Evolutionary conservation across 2,888 invertebrate species (phyloP).

Genomic region (Drosophila percnosoma): DNA sequence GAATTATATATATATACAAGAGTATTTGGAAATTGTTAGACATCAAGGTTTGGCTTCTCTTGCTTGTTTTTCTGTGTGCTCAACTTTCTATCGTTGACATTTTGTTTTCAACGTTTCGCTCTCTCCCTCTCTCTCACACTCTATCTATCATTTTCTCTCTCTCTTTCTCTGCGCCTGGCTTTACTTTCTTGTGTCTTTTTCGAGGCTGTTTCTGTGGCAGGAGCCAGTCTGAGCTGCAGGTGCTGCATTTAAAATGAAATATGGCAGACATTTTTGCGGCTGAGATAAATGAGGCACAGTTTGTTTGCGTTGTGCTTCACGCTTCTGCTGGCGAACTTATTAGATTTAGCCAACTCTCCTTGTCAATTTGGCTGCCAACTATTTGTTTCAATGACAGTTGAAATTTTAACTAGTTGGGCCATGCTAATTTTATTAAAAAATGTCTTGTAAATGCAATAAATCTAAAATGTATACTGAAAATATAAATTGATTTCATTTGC

Average conservation of each 20-base stretch:
- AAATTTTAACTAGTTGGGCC: slow-evolving; percentile 8
- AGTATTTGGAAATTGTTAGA: slow-evolving; percentile 3
- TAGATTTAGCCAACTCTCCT: slow-evolving; percentile 53
- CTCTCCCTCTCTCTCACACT: slow-evolving; percentile 36
- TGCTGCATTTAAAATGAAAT: slow-evolving; percentile 77
- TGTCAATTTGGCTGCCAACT: slow-evolving; percentile 18
- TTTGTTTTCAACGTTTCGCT: slow-evolving; percentile 61
- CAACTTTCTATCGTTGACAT: slow-evolving; percentile 69
- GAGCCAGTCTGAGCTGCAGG: slow-evolving; percentile 62
- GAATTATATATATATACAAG: neutral
- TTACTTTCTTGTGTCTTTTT: slow-evolving; percentile 12
- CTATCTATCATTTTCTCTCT: slow-evolving; percentile 22
- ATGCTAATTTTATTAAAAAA: slow-evolving; percentile 17
- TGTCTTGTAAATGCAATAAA: neutral
- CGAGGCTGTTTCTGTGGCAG: slow-evolving; percentile 16
- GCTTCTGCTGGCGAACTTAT: slow-evolving; percentile 61
- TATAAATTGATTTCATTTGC: neutral
- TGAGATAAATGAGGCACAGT: slow-evolving; percentile 71
- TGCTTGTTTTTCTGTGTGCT: slow-evolving; percentile 20
- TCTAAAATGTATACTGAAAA: neutral
- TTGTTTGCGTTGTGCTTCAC: slow-evolving; percentile 62
- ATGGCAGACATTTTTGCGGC: slow-evolving; percentile 77
- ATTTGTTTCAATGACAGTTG: slow-evolving; percentile 33
- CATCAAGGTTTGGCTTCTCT: neutral
- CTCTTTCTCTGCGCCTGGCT: slow-evolving; percentile 12